Evolutionary conservation across 1,140 invertebrate species (phyloP), one percentile per base, ranked within the genome.

Genomic region (Brachystomella parvula): DNA sequence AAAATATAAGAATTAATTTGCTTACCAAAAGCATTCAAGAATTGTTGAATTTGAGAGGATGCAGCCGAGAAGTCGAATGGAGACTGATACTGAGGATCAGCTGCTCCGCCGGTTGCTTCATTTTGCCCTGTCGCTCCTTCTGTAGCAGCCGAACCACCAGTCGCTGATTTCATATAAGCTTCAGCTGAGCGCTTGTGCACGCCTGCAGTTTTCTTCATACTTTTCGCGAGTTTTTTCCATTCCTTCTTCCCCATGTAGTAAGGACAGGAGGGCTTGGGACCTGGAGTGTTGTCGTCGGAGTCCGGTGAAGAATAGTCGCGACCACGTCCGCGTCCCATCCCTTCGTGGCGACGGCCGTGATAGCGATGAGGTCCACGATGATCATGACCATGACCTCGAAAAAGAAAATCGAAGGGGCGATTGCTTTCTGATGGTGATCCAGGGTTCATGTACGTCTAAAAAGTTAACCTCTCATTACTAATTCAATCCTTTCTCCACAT

Each of bases 11-110:
- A n/a, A n/a, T n/a, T n/a, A 21, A 15, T 24, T 9, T 47, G 33
- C 56, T 47, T 67, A 70, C 71, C 71, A 26, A 47, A 70, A 35
- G 66, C 57, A 47, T 73, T 73, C 31, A 73, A 39, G 47, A 70
- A 65, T 59, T 73, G 68, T 61, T 73, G 71, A 61, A 73, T 70
- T 57, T 70, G 71, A 24, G 63, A 57, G 19, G 67, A 66, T 35
- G 63, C 65, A 56, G 68, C 61, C 21, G 59, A 32, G 44, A 67
- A 70, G 58, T 73, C 71, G n/a, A 65, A 62, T 6, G 63, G 6
- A 26, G 59, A 24, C 26, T 56, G 62, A n/a, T n/a, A n/a, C 6
- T 62, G 47, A 31, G 47, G 57, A 6, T 58, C 19, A 31, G 33
- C 2, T 49, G 63, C 53, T 39, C 31, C 17, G 15, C 28, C 31